Evolutionary conservation across 2,888 invertebrate genomes (phyloP).

Genomic region (Endotricha flammealis): DNA sequence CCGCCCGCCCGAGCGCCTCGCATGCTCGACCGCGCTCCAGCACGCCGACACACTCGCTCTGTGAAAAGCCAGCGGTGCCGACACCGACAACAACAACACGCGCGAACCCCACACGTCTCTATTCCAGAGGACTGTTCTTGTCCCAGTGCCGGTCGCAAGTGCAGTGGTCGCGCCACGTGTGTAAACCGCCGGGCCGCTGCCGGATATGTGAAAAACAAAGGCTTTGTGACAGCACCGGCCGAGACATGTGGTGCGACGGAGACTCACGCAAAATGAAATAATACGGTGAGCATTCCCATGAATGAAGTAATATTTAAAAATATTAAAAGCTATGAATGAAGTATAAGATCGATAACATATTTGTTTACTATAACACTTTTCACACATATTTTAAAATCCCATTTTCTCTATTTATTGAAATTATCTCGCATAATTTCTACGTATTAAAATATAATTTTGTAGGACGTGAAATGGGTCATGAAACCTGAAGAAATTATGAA

Average conservation of each 20-base stretch:
- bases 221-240: slow-evolving; percentile 43
- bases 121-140: slow-evolving; percentile 26
- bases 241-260: slow-evolving; percentile 51
- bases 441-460: too few relatives aligned
- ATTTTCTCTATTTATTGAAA: too few relatives aligned
- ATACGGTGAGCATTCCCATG: slow-evolving; percentile 51
- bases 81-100: slow-evolving; percentile 43
- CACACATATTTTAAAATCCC: neutral
- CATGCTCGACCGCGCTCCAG: slow-evolving; percentile 34
- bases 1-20: slow-evolving; percentile 43
- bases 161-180: slow-evolving; percentile 49
- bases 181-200: slow-evolving; percentile 20
- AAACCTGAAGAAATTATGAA: slow-evolving; percentile 24
- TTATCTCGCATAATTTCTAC: too few relatives aligned
- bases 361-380: too few relatives aligned
- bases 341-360: too few relatives aligned
- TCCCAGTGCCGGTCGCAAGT: slow-evolving; percentile 39
- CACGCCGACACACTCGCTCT: slow-evolving; percentile 37
- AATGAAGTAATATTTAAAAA: neutral
- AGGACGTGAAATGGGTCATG: slow-evolving; percentile 14
- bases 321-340: too few relatives aligned
- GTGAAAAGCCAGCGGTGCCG: slow-evolving; percentile 35
- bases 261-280: slow-evolving; percentile 67
- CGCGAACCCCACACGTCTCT: slow-evolving; percentile 34
- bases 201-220: slow-evolving; percentile 52